phyloP scores from a whole-genome alignment of 2,888 invertebrate genomes.

The Lasioglossum pauxillum region DNA sequence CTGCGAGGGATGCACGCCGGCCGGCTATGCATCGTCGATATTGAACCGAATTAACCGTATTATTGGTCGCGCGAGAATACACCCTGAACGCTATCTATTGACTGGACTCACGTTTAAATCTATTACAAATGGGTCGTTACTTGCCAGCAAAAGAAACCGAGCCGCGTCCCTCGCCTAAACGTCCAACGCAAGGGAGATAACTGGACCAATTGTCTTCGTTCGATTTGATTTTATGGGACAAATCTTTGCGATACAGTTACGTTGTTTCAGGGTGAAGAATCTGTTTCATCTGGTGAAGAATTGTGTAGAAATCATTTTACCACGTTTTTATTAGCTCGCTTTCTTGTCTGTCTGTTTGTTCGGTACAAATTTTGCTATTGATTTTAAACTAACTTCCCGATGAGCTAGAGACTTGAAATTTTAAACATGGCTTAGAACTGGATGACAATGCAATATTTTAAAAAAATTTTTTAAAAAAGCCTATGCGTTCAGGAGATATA shows the following conservation, averaged over 20 bases:
- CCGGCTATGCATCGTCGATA: conserved; percentile 32
- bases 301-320: neutral
- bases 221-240: neutral
- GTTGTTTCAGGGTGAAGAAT: neutral
- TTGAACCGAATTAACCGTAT: conserved; percentile 43
- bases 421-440: too few species aligned
- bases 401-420: too few species aligned
- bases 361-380: too few species aligned
- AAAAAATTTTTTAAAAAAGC: too few species aligned
- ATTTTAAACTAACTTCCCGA: too few species aligned
- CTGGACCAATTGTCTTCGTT: neutral
- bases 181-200: neutral
- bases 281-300: neutral
- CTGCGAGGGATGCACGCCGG: conserved; percentile 11
- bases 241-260: neutral
- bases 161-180: neutral
- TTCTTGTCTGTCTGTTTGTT: too few species aligned
- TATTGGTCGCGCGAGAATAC: conserved; percentile 23
- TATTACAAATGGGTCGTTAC: conserved; percentile 19
- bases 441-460: too few species aligned
- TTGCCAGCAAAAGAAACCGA: neutral
- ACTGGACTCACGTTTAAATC: conserved; percentile 12
- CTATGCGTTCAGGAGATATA: too few species aligned
- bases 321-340: too few species aligned
- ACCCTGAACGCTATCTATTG: conserved; percentile 12